These are phyloP conservation scores for Drosophila glabriapex DNA, from an alignment of 2,888 invertebrate genomes.

Conservation along the genomic window DNA sequence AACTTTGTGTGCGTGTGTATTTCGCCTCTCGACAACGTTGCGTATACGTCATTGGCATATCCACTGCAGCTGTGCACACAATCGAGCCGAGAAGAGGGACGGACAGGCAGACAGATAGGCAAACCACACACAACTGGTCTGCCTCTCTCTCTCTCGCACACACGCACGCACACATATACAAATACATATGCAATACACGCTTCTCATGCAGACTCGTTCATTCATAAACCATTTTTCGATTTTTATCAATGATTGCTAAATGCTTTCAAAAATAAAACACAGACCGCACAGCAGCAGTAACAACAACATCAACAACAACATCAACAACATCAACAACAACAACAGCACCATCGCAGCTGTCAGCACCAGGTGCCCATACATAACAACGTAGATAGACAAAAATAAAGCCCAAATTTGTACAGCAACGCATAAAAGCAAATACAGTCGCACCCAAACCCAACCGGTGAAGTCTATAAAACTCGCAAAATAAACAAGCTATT, in stretches of 20 bases:
- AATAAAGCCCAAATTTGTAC: slow-evolving; percentile 44
- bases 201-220: slow-evolving; percentile 45
- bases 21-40: slow-evolving; percentile 45
- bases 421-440: slow-evolving; percentile 24
- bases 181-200: background rate
- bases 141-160: background rate
- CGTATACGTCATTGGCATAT: slow-evolving; percentile 68
- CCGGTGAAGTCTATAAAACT: slow-evolving; percentile 16
- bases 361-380: slow-evolving; percentile 52
- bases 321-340: slow-evolving; percentile 28
- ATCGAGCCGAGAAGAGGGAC: slow-evolving; percentile 16
- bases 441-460: slow-evolving; percentile 6
- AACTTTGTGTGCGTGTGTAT: slow-evolving; percentile 24
- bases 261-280: slow-evolving; percentile 72
- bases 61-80: slow-evolving; percentile 63
- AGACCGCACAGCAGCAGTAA: slow-evolving; percentile 49
- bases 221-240: slow-evolving; percentile 78
- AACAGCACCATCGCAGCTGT: slow-evolving; percentile 49
- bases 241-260: slow-evolving; percentile 81
- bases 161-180: slow-evolving; percentile 5
- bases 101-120: background rate
- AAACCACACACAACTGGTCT: slow-evolving; percentile 26
- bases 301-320: slow-evolving; percentile 29
- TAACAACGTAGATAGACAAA: slow-evolving; percentile 12
- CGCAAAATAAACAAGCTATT: slow-evolving; percentile 35